phyloP scores from a whole-genome alignment of 2,888 invertebrate genomes.

The Aphelenchoides bicaudatus region DNA sequence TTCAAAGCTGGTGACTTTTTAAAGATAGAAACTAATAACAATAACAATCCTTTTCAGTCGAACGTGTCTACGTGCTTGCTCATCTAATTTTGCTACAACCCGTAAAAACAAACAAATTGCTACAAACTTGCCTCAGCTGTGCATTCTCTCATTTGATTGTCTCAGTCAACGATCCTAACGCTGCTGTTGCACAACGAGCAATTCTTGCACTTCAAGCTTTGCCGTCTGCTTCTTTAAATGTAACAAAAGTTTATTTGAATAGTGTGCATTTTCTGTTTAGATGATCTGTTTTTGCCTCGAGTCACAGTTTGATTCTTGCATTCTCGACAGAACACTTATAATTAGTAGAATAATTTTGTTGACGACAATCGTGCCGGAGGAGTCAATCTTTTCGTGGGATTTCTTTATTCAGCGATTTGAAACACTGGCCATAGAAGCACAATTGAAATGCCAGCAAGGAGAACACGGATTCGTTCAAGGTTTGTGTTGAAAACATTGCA shows the following conservation, averaged over 20 bases:
- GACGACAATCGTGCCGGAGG: slow-evolving; percentile 83
- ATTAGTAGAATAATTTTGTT: slow-evolving; percentile 89
- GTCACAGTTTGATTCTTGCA: slow-evolving; percentile 94
- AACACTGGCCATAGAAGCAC: slow-evolving; percentile 88
- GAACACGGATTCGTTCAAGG: slow-evolving; percentile 70
- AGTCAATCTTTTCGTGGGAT: slow-evolving; percentile 88
- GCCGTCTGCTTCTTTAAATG: slow-evolving; percentile 44
- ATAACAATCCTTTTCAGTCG: slow-evolving; percentile 69
- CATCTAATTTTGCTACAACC: slow-evolving; percentile 87
- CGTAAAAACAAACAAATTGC: slow-evolving; percentile 71
- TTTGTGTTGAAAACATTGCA: slow-evolving; percentile 4
- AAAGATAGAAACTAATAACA: not conserved
- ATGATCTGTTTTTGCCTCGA: slow-evolving; percentile 74
- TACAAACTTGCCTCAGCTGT: slow-evolving; percentile 89
- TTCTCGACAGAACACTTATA: slow-evolving; percentile 91
- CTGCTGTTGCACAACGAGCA: slow-evolving; percentile 80
- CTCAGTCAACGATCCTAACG: slow-evolving; percentile 89
- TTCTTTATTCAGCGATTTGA: slow-evolving; percentile 96
- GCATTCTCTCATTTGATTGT: slow-evolving; percentile 93
- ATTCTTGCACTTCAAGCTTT: slow-evolving; percentile 53
- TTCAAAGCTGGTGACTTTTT: slow-evolving; percentile 82
- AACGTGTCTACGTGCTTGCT: slow-evolving; percentile 85
- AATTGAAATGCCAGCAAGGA: slow-evolving; percentile 68
- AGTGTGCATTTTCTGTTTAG: slow-evolving; percentile 25
- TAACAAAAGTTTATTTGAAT: slow-evolving; percentile 9